Evolutionary conservation across 2,888 invertebrate genomes (phyloP).

Genomic region (Platerodrilus igneus): DNA sequence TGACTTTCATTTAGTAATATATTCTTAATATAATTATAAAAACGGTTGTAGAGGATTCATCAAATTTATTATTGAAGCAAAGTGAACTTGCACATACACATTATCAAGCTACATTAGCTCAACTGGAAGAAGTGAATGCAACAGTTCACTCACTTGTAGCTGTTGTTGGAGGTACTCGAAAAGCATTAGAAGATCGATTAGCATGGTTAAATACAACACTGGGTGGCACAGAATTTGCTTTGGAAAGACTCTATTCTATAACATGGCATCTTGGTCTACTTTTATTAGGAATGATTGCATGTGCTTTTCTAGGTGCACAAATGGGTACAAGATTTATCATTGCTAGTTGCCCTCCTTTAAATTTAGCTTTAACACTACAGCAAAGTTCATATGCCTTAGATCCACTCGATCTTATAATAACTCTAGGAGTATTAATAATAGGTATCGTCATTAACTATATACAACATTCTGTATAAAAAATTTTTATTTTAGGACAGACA

Average conservation of each 20-base stretch:
- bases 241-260: constrained; percentile 42
- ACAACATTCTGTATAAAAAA: constrained; percentile 2
- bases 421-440: constrained; percentile 23
- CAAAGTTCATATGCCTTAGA: constrained; percentile 35
- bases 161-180: constrained; percentile 40
- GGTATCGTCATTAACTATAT: constrained; percentile 5
- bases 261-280: constrained; percentile 42
- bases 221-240: constrained; percentile 44
- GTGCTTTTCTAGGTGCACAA: constrained; percentile 42
- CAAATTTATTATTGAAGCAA: constrained; percentile 47
- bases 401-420: constrained; percentile 29
- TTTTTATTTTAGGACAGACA: constrained; percentile 29
- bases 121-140: constrained; percentile 51
- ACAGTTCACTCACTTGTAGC: constrained; percentile 47
- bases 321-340: constrained; percentile 37
- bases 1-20: constrained; percentile 4
- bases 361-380: constrained; percentile 40
- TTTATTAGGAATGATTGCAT: constrained; percentile 41
- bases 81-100: constrained; percentile 49
- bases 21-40: not conserved
- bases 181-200: constrained; percentile 41
- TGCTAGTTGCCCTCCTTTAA: constrained; percentile 38
- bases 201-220: constrained; percentile 41
- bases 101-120: constrained; percentile 50
- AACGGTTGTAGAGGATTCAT: constrained; percentile 46